phyloP scores from a whole-genome alignment of 2,797 vertebrate genomes.

The Crocodylus rhombifer region DNA sequence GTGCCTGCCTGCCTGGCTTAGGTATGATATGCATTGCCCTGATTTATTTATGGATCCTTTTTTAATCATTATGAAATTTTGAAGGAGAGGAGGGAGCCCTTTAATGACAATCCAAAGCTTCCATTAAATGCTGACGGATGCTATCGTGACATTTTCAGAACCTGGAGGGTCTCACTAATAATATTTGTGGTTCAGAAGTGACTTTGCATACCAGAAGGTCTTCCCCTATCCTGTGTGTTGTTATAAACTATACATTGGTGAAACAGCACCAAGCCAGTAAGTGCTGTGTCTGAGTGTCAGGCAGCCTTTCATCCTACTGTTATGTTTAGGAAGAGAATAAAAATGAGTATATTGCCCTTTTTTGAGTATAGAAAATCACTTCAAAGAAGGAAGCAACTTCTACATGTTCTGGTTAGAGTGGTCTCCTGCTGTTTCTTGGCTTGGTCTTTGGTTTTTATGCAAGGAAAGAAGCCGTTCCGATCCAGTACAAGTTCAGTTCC shows the following conservation, averaged over 20 bases:
- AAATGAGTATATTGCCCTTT: neutral
- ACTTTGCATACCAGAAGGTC: conserved; percentile 32
- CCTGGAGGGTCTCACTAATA: conserved; percentile 17
- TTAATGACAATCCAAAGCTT: conserved; percentile 14
- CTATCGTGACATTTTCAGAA: conserved; percentile 43
- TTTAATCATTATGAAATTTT: conserved; percentile 32
- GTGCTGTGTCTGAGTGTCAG: conserved; percentile 15
- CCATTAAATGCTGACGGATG: conserved; percentile 26
- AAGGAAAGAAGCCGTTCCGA: neutral
- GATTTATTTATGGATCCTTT: conserved; percentile 48
- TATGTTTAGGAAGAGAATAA: conserved; percentile 16
- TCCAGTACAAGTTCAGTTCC: neutral
- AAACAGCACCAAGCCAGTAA: conserved; percentile 32
- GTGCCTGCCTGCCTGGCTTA: neutral
- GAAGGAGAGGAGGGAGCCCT: neutral
- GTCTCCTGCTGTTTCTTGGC: neutral
- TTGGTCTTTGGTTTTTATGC: neutral
- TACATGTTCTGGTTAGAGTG: neutral
- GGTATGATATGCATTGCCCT: neutral
- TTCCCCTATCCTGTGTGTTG: conserved; percentile 25
- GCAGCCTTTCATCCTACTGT: neutral
- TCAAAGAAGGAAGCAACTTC: conserved; percentile 8
- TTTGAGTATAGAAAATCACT: conserved; percentile 17
- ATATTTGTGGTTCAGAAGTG: conserved; percentile 33
- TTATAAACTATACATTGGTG: conserved; percentile 34